These are phyloP conservation scores for Syngnathus acus DNA, from an alignment of 2,797 vertebrate species.

Conservation along the genomic window DNA sequence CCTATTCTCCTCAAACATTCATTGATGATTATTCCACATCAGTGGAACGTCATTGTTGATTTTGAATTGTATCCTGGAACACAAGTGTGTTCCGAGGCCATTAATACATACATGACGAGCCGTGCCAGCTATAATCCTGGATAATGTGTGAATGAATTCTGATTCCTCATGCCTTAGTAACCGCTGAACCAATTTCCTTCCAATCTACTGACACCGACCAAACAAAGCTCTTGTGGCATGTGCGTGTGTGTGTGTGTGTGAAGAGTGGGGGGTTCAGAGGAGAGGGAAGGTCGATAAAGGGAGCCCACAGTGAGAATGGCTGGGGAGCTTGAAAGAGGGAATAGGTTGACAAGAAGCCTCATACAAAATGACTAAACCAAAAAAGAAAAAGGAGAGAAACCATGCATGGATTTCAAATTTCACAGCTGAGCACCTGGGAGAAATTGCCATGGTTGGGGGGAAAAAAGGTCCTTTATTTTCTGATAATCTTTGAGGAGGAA, in stretches of 20 bases:
- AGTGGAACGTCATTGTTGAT: not conserved
- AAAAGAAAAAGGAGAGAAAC: constrained; percentile 54
- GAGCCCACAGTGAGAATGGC: not conserved
- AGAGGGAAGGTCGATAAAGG: not conserved
- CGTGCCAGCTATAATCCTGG: constrained; percentile 43
- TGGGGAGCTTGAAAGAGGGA: constrained; percentile 9
- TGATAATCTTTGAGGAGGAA: constrained; percentile 52
- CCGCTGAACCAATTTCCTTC: constrained; percentile 67
- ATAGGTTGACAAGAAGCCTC: constrained; percentile 32
- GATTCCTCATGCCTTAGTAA: constrained; percentile 62
- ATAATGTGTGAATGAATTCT: constrained; percentile 67
- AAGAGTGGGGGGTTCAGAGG: not conserved
- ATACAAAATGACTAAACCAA: constrained; percentile 17
- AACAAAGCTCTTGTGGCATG: constrained; percentile 48
- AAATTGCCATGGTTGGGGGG: constrained; percentile 58
- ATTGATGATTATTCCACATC: not conserved
- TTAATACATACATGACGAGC: constrained; percentile 14
- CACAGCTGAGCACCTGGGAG: constrained; percentile 71
- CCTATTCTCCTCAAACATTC: not conserved
- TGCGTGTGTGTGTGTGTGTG: not conserved
- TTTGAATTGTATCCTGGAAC: not conserved
- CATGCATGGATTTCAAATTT: constrained; percentile 79
- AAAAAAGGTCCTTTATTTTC: constrained; percentile 55
- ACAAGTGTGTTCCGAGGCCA: not conserved
- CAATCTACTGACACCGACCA: constrained; percentile 49